Evolutionary conservation across 2,888 invertebrate species (phyloP).

Genomic region (Agrypnus murinus): DNA sequence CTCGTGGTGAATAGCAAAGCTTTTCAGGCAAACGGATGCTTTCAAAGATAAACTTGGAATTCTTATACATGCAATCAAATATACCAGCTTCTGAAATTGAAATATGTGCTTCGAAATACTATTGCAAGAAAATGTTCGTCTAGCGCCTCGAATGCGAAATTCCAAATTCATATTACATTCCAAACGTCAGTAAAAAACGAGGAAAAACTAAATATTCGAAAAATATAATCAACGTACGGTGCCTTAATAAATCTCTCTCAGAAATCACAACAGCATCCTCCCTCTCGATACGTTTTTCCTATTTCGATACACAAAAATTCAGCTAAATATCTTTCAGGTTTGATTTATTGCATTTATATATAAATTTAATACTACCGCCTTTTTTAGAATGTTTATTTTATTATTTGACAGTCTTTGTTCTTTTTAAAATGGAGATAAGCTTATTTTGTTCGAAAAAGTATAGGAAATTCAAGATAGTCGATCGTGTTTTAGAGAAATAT

Average conservation of each 20-base stretch:
- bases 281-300: neutral
- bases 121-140: slow-evolving; percentile 49
- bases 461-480: too few relatives aligned
- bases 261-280: neutral
- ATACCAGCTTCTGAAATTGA: slow-evolving; percentile 65
- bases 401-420: too few relatives aligned
- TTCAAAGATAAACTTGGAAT: slow-evolving; percentile 64
- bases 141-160: slow-evolving; percentile 42
- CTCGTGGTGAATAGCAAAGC: slow-evolving; percentile 59
- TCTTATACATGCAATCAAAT: slow-evolving; percentile 64
- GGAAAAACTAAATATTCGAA: slow-evolving; percentile 31
- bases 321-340: too few relatives aligned
- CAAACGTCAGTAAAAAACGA: slow-evolving; percentile 11
- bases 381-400: too few relatives aligned
- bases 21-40: slow-evolving; percentile 62
- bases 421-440: too few relatives aligned
- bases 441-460: too few relatives aligned
- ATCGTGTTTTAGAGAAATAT: too few relatives aligned
- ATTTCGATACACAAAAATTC: neutral
- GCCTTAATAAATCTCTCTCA: slow-evolving; percentile 19
- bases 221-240: slow-evolving; percentile 22
- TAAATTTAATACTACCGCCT: too few relatives aligned
- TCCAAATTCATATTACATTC: slow-evolving; percentile 45
- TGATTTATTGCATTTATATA: too few relatives aligned
- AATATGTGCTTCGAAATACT: slow-evolving; percentile 61